Conservation (phyloP, 2,113 vertebrate genomes). For the Lamprotornis superbus region DNA sequence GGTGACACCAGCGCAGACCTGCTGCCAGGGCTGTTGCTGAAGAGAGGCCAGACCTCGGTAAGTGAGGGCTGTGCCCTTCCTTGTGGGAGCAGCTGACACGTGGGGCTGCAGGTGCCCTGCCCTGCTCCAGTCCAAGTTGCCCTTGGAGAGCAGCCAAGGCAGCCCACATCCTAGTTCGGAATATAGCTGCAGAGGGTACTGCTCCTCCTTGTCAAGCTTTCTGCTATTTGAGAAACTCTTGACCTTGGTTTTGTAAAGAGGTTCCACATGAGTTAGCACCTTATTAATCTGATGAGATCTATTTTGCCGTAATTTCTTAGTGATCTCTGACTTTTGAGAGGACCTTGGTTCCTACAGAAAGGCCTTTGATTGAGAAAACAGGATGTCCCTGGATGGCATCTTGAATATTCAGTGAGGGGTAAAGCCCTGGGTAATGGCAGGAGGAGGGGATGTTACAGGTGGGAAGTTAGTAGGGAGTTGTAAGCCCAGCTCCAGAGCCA, state of each 20-base stretch:
- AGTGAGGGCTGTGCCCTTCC: neutral
- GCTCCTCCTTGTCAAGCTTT: neutral
- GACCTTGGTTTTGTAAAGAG: neutral
- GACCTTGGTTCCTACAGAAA: neutral
- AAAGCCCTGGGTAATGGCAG: neutral
- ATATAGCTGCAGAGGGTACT: neutral
- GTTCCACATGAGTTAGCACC: neutral
- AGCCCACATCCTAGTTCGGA: too few species aligned
- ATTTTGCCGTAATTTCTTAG: neutral
- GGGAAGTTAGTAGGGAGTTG: neutral
- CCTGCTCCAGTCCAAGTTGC: accelerated
- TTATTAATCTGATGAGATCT: neutral
- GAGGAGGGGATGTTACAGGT: too few species aligned
- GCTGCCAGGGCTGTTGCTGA: constrained; percentile 73
- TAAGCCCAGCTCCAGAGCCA: neutral
- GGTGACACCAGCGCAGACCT: constrained; percentile 56
- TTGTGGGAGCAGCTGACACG: accelerated
- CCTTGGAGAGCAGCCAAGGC: accelerated
- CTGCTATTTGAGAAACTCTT: neutral
- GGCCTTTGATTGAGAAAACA: neutral
- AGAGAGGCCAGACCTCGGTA: constrained; percentile 79
- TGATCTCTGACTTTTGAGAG: neutral
- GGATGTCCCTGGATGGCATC: neutral
- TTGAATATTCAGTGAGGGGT: accelerated
- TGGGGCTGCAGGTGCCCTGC: neutral